phyloP scores from a whole-genome alignment of 30 jellyfish, hydroid and myxozoan genomes.

The Chrysaora quinquecirrha region DNA sequence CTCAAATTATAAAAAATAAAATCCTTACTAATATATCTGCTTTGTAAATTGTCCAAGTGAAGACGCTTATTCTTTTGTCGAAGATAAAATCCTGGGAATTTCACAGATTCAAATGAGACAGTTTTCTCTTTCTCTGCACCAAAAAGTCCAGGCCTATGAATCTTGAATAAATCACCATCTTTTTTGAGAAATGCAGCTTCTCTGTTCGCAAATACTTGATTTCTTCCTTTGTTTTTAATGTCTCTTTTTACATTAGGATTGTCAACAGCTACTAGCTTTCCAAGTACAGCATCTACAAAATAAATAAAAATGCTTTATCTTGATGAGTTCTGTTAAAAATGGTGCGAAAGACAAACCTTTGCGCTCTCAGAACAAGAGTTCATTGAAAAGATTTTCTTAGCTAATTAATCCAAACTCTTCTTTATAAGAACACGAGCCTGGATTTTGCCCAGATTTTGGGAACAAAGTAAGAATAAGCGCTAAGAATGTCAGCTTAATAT shows the following conservation, averaged over 20 bases:
- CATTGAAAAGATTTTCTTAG: too few species aligned
- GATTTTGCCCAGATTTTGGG: too few species aligned
- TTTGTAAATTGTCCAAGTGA: conserved; percentile 53
- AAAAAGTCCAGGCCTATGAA: conserved; percentile 89
- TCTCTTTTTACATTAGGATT: conserved; percentile 53
- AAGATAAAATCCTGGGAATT: conserved; percentile 85
- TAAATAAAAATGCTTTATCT: too few species aligned
- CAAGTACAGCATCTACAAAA: conserved; percentile 13
- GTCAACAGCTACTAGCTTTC: conserved; percentile 42
- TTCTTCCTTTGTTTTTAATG: conserved; percentile 17
- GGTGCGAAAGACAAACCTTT: too few species aligned
- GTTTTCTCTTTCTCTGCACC: conserved; percentile 57
- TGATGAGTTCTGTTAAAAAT: too few species aligned
- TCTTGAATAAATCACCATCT: conserved; percentile 83
- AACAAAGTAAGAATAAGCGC: too few species aligned
- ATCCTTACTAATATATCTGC: conserved; percentile 69
- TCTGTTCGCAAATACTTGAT: conserved; percentile 87
- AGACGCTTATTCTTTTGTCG: conserved; percentile 73
- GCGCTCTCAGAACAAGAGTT: too few species aligned
- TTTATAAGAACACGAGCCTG: too few species aligned
- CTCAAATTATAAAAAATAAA: too few species aligned
- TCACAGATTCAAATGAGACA: conserved; percentile 88
- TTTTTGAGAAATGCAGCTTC: conserved; percentile 66
- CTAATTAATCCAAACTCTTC: too few species aligned
- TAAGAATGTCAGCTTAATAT: too few species aligned